Evolutionary conservation across 2,113 vertebrate genomes (phyloP).

Genomic region (Syngnathus scovelli): DNA sequence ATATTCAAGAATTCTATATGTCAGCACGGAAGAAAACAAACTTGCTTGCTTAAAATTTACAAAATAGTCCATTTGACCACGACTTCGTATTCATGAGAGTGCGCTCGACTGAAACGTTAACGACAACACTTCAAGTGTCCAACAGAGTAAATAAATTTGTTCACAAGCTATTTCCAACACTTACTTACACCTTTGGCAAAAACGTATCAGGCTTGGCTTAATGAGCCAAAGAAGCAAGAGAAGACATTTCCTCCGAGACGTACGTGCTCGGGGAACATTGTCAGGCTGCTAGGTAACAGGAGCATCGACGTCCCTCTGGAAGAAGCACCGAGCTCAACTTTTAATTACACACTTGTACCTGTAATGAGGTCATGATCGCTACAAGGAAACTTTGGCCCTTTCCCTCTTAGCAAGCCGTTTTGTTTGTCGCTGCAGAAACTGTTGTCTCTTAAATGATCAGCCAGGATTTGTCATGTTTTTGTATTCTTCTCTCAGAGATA

Average conservation of each 20-base stretch:
- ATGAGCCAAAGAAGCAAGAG: neutral
- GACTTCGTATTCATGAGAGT: neutral
- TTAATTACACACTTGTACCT: neutral
- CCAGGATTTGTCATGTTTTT: neutral
- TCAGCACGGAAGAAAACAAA: neutral
- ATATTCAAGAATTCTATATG: neutral
- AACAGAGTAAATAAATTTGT: neutral
- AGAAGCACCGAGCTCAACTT: conserved; percentile 2
- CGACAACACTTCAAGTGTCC: neutral
- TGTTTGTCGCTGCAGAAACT: too few species aligned
- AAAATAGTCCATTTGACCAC: neutral
- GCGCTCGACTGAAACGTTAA: too few species aligned
- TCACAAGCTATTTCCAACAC: too few species aligned
- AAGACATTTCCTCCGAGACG: conserved; percentile 5
- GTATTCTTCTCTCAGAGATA: conserved; percentile 20
- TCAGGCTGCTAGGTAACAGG: conserved; percentile 45
- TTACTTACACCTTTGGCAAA: neutral
- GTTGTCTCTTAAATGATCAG: neutral
- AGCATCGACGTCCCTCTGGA: conserved; percentile 18
- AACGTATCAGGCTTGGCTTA: neutral
- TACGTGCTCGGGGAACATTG: conserved; percentile 15
- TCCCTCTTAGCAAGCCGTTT: too few species aligned
- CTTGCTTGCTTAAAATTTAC: too few species aligned
- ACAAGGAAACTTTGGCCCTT: neutral
- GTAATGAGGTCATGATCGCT: neutral